A percentile compares a stretch with the other conserved stretches of the same genome.
phyloP scores from a whole-genome alignment of 2,888 invertebrate species.

The Drosophila merina region DNA sequence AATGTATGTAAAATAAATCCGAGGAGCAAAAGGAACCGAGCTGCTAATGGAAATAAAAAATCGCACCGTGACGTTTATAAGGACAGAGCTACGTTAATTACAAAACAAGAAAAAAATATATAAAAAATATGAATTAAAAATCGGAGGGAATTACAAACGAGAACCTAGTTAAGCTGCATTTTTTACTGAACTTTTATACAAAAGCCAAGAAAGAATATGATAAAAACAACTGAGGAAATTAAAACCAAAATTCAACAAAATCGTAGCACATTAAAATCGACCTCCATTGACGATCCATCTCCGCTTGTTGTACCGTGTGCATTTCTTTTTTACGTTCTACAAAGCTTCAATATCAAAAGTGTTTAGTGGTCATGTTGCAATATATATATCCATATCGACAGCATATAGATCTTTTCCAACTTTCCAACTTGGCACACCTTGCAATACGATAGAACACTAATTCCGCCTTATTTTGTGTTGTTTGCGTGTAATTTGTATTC shows the following conservation, averaged over 20 bases:
- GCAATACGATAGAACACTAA: slow-evolving; percentile 25
- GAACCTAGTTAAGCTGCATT: slow-evolving; percentile 81
- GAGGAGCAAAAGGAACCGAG: slow-evolving; percentile 42
- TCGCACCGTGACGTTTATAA: slow-evolving; percentile 48
- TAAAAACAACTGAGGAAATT: slow-evolving; percentile 23
- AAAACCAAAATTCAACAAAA: slow-evolving; percentile 44
- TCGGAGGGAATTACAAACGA: slow-evolving; percentile 59
- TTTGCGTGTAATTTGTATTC: slow-evolving; percentile 40
- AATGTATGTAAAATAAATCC: slow-evolving; percentile 44
- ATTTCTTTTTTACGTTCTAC: slow-evolving; percentile 48
- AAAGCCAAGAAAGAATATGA: slow-evolving; percentile 46
- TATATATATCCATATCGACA: slow-evolving; percentile 44
- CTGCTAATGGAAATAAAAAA: slow-evolving; percentile 24
- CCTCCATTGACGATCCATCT: slow-evolving; percentile 43
- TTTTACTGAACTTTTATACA: slow-evolving; percentile 82
- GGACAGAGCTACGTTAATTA: slow-evolving; percentile 51
- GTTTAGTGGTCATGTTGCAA: slow-evolving; percentile 69
- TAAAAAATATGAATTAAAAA: slow-evolving; percentile 27
- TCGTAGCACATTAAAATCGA: slow-evolving; percentile 60
- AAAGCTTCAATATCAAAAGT: slow-evolving; percentile 55
- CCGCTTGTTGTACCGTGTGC: slow-evolving; percentile 65
- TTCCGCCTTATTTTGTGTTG: slow-evolving; percentile 60
- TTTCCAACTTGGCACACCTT: slow-evolving; percentile 15
- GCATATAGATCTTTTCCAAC: slow-evolving; percentile 7
- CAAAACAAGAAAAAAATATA: slow-evolving; percentile 6